These are phyloP conservation scores for Amazona guildingii DNA, from an alignment of 2,113 vertebrate genomes.

Conservation along the genomic window DNA sequence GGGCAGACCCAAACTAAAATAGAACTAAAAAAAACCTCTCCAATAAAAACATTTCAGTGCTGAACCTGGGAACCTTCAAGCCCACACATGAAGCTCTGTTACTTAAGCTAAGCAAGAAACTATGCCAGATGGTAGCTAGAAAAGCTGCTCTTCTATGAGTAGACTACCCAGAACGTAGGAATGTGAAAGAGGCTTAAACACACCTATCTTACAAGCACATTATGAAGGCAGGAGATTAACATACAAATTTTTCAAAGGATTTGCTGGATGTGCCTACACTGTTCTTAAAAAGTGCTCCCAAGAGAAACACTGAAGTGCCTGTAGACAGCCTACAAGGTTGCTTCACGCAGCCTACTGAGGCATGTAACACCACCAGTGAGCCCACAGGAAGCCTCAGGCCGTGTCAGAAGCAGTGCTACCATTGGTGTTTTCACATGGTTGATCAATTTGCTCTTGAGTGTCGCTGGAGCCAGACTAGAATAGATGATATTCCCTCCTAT, in stretches of 20 bases:
- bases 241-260: neutral
- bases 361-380: fast-evolving
- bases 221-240: neutral
- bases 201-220: neutral
- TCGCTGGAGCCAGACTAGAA: neutral
- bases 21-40: neutral
- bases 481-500: neutral
- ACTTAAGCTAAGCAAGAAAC: neutral
- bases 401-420: neutral
- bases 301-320: neutral
- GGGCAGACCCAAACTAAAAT: neutral
- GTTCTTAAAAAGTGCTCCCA: neutral
- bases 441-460: neutral
- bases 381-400: neutral
- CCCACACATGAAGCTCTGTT: neutral
- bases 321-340: neutral
- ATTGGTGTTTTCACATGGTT: fast-evolving
- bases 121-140: neutral
- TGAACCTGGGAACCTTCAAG: neutral
- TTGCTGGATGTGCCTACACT: neutral
- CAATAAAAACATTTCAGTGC: neutral
- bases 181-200: neutral
- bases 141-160: neutral
- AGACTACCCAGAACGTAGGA: neutral
- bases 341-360: neutral